Percentiles rank a stretch among this genome's conserved stretches.
Evolutionary conservation across 2,888 invertebrate genomes (phyloP).

Genomic region (Brenthis daphne): DNA sequence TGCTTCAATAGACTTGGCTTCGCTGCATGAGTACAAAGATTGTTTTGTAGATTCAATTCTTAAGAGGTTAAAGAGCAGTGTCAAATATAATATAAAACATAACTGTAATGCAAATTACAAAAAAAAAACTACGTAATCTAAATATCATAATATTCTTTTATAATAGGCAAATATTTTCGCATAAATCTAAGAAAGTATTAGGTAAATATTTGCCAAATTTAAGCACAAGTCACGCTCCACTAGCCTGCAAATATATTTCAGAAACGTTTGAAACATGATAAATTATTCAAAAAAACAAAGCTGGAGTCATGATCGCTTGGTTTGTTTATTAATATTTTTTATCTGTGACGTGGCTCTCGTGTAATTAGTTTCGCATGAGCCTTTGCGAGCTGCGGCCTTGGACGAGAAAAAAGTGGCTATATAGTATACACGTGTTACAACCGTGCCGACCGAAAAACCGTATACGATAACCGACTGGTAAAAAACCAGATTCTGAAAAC

Average conservation of each 20-base stretch:
- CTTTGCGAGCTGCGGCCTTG: conserved; percentile 35
- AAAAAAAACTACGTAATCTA: too few relatives aligned
- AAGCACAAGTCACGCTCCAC: neutral
- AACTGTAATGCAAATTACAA: too few relatives aligned
- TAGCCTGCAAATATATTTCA: conserved; percentile 12
- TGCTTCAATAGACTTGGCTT: too few relatives aligned
- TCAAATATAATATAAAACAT: too few relatives aligned
- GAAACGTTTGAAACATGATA: conserved; percentile 10
- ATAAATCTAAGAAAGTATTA: too few relatives aligned
- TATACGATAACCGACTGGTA: neutral
- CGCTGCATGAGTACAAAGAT: too few relatives aligned
- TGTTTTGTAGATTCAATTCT: too few relatives aligned
- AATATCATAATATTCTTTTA: too few relatives aligned
- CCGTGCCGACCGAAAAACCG: conserved; percentile 15
- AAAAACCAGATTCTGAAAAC: conserved; percentile 11
- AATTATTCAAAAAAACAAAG: neutral
- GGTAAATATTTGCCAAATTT: neutral
- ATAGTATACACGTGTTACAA: conserved; percentile 30
- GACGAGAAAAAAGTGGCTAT: conserved; percentile 31
- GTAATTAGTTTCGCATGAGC: conserved; percentile 35
- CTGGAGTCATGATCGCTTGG: neutral
- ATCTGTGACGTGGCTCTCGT: conserved; percentile 31
- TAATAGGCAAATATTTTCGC: too few relatives aligned
- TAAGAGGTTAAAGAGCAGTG: too few relatives aligned
- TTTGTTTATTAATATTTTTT: conserved; percentile 23